Evolutionary conservation across 2,113 vertebrate species (phyloP), one percentile per base, ranked within the genome.

Genomic region (Osmerus eperlanus): DNA sequence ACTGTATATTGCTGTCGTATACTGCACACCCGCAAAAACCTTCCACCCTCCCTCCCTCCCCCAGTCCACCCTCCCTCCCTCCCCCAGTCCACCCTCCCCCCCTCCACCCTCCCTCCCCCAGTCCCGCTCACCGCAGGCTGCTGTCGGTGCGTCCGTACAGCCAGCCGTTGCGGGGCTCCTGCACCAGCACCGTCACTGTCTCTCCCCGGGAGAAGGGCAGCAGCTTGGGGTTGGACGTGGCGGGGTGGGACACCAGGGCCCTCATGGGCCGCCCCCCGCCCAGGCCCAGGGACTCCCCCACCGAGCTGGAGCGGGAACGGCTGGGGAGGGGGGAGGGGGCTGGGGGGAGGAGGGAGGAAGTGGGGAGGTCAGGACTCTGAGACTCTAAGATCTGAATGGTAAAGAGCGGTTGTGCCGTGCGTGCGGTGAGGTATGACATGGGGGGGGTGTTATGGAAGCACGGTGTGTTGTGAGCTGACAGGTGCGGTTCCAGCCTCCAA

Each of bases 131-230:
- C 97, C 83, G 82, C 71, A 95, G 78, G 0, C 88, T 94, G 81
- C 92, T 91, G 81, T 98, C 94, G 60, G 95, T 92, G 66, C 93
- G 95, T 61, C 97, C 97, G 0, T 97, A 99, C 32, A 99, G 91
- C 97, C 97, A 99, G 74, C 97, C 97, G 0, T 99, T 99, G 55
- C 95, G 94, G 0, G 95, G 94, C n/a, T 98, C 94, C 0, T 91
- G 93, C 63, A 92, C 93, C 73, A 98, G 88, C 58, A 98, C 94
- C 0, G 72, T 86, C 72, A 99, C 71, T 0, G 92, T 67, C 4
- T 95, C 95, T 0, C 95, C 96, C 0, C 91, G 79, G 32, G 87
- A 88, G 52, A 99, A 98, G 1, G 89, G 92, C 21, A 99, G 91
- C 78, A 99, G 92, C 68, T 96, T 97, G 12, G 92, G 92, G 88